A percentile compares a stretch with the other conserved stretches of the same genome.
Conservation (phyloP, 2,888 invertebrate genomes). For the Lypha dubia region DNA sequence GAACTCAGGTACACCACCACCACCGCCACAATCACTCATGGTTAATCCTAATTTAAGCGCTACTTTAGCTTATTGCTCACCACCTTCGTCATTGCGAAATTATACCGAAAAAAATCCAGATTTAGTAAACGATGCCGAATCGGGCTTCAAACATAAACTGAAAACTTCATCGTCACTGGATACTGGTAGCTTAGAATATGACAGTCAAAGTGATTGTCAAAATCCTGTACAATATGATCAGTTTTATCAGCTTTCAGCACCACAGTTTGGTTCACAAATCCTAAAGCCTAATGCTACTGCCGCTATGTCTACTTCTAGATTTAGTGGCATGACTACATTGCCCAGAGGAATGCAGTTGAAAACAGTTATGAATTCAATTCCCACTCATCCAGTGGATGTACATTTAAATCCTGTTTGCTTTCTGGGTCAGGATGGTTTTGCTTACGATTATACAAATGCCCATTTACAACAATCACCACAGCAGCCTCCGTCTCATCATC, state of each 20-base stretch:
- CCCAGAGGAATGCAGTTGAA: constrained; percentile 84
- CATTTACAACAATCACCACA: constrained; percentile 79
- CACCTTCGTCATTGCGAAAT: constrained; percentile 84
- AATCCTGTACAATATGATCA: constrained; percentile 80
- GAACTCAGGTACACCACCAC: constrained; percentile 78
- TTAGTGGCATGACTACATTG: constrained; percentile 84
- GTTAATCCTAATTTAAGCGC: constrained; percentile 77
- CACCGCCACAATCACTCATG: constrained; percentile 81
- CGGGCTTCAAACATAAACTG: constrained; percentile 84
- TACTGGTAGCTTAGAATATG: constrained; percentile 80
- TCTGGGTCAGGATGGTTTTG: constrained; percentile 90
- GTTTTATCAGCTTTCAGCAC: constrained; percentile 82
- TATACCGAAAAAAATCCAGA: constrained; percentile 90
- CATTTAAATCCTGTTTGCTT: constrained; percentile 91
- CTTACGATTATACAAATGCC: constrained; percentile 83
- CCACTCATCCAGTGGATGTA: constrained; percentile 87
- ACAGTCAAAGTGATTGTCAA: constrained; percentile 81
- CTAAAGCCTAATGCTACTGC: constrained; percentile 76
- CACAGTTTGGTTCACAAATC: constrained; percentile 85
- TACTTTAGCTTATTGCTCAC: constrained; percentile 84
- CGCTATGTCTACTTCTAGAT: constrained; percentile 76
- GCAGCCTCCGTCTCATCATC: constrained; percentile 72
- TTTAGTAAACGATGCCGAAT: constrained; percentile 90
- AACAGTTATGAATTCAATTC: constrained; percentile 77
- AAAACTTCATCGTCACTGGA: constrained; percentile 82